Base-by-base conservation (phyloP, 2,797 vertebrate genomes). In the Ispidina picta region DNA sequence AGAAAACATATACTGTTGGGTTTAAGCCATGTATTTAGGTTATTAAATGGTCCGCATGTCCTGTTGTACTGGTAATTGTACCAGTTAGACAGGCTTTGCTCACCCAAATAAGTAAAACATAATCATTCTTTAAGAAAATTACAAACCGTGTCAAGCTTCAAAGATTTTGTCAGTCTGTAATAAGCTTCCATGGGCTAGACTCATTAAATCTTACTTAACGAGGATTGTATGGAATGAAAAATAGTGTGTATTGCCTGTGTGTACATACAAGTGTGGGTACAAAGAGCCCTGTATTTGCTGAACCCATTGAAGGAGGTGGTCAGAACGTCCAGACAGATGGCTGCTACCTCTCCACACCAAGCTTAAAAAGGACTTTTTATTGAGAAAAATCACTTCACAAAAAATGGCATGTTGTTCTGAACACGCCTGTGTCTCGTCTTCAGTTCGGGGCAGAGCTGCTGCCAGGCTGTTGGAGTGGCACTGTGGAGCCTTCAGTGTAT, bases 371-470 rank as follows among this genome's bases (percentile, higher is more conserved):
- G 26, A 35, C 6, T 12, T 26, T 90, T 46, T 44, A 4, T 22
- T 69, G 14, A 10, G 48, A 56, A 69, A 35, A 52, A 52, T 10
- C 7, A 9, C 46, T 28, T 44, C 35, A 20, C 17, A 19, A 13
- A 55, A 31, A 39, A 3, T 4, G 13, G 29, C 3, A 3, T 6
- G 12, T 43, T 2, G 1, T 76, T 68, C 19, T 63, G 56, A 39
- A 16, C 0, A 1, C 0, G 1, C 5, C 31, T 6, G 37, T 33
- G 46, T 39, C 21, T 26, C 1, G 1, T 9, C 5, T 63, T 15
- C 43, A 0, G 20, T 10, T 15, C 3, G 15, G 12, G n/a, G 8
- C 70, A 26, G 16, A n/a, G 31, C 51, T n/a, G 23, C 3, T 4
- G 12, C 26, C 25, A 12, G n/a, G 22, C n/a, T 13, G 29, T 18